Conservation (phyloP, 2,113 vertebrate genomes). For the Herpailurus yagouaroundi region DNA sequence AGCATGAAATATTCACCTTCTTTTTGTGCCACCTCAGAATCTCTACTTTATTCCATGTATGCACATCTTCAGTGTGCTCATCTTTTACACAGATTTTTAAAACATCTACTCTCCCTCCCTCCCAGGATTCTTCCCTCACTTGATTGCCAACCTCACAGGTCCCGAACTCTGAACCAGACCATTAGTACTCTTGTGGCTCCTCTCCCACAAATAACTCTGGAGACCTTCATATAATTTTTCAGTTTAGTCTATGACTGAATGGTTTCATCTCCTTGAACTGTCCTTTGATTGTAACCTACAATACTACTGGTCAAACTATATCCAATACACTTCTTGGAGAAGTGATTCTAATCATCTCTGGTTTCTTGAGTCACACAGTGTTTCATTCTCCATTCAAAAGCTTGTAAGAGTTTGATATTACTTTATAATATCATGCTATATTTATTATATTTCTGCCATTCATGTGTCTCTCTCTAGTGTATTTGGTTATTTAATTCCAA, state of each 20-base stretch:
- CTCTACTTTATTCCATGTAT: background rate
- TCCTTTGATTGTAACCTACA: background rate
- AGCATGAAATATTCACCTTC: background rate
- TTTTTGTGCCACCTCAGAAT: background rate
- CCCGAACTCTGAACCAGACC: background rate
- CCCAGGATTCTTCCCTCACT: background rate
- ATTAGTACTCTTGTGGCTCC: background rate
- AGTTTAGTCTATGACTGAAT: background rate
- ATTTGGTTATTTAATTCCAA: background rate
- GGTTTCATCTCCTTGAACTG: background rate
- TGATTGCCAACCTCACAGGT: background rate
- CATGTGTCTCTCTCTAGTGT: background rate
- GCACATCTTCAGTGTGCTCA: background rate
- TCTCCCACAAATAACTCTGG: background rate
- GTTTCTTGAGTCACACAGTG: background rate
- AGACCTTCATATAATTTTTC: background rate
- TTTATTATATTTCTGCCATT: background rate
- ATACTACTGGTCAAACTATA: background rate
- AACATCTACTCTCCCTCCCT: background rate
- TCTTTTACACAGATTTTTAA: background rate
- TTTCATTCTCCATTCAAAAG: background rate
- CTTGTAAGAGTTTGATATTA: background rate
- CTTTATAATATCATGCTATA: background rate
- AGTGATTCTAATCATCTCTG: background rate
- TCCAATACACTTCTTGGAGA: background rate